Base-by-base conservation (phyloP, 2,888 invertebrate species). In the Sesia apiformis region DNA sequence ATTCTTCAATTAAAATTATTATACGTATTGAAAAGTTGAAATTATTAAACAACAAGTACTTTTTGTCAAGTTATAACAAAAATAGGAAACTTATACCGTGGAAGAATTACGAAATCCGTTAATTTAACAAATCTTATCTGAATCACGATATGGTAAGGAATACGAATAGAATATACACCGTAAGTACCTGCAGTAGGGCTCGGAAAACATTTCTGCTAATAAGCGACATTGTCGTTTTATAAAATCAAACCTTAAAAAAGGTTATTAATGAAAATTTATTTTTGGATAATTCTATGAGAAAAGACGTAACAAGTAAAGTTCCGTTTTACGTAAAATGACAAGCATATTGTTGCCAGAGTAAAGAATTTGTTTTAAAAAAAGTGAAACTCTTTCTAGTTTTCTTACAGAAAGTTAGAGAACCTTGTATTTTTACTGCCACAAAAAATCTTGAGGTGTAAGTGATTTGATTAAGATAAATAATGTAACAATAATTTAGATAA, bases 51-150 rank as follows among this genome's bases (percentile, higher is more conserved):
- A 46, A 8, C 23, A 0, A 46, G 8, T 8, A 46, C 23, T 46
- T 5, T 8, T 4, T n/a, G 8, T 46, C 46, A 46, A 46, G n/a
- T 2, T 23, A 23, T 46, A 52, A 23, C 23, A 40, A 7, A n/a
- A 39, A 6, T 52, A 39, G 39, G 3, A 5, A 8, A 38, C 4
- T 0, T 52, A 40, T 40, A 7, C 23, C 0, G 0, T 7, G 39
- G n/a, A 40, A 52, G n/a, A 61, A 84, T 87, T 86, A 88, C 84
- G 86, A 87, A 88, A 88, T 86, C 75, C 23, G 23, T 23, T 59
- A 54, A 63, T 59, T 57, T 23, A 1, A 23, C 23, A 23, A 23
- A 23, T 23, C 23, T 1, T 1, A 23, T 1, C 23, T 23, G 1
- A 23, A 23, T 23, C 23, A 23, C 23, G 23, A 23, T 23, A 23